Percentiles rank a stretch among this genome's conserved stretches.
These are phyloP conservation scores for Oryzias curvinotus DNA, from an alignment of 2,113 vertebrate genomes.

Conservation along the genomic window DNA sequence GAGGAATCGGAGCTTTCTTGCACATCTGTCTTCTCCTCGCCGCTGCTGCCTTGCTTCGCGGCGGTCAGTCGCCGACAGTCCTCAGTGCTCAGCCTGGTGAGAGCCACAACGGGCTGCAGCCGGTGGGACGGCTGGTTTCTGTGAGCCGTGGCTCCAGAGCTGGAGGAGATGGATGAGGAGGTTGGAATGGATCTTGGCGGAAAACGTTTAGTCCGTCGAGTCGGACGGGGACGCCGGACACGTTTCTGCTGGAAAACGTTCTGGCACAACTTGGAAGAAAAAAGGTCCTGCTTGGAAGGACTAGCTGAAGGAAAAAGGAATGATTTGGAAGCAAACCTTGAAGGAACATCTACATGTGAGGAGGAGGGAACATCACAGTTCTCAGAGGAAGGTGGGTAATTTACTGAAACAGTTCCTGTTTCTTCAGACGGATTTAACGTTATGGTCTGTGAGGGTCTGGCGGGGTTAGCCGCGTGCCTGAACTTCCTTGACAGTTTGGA, in stretches of 20 bases:
- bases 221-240: too few species aligned
- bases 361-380: not conserved
- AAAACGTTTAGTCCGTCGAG: not conserved
- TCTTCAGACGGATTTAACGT: not conserved
- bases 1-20: conserved; percentile 1
- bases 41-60: not conserved
- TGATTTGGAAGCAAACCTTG: too few species aligned
- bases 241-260: too few species aligned
- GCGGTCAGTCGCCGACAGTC: conserved; percentile 7
- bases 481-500: conserved; percentile 19
- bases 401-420: not conserved
- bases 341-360: too few species aligned
- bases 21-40: not conserved
- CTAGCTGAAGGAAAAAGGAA: too few species aligned
- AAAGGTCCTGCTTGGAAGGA: too few species aligned
- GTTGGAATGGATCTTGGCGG: not conserved
- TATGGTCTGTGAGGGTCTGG: conserved; percentile 1
- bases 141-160: not conserved
- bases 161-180: not conserved
- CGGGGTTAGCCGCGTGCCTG: not conserved
- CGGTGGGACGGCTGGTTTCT: conserved; percentile 1
- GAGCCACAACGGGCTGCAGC: conserved; percentile 57
- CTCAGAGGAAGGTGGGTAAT: not conserved
- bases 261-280: too few species aligned
- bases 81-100: conserved; percentile 51